A percentile compares a stretch with the other conserved stretches of the same genome.
These are phyloP conservation scores for Hoplodrina blanda DNA, from an alignment of 2,888 invertebrate species.

Conservation along the genomic window DNA sequence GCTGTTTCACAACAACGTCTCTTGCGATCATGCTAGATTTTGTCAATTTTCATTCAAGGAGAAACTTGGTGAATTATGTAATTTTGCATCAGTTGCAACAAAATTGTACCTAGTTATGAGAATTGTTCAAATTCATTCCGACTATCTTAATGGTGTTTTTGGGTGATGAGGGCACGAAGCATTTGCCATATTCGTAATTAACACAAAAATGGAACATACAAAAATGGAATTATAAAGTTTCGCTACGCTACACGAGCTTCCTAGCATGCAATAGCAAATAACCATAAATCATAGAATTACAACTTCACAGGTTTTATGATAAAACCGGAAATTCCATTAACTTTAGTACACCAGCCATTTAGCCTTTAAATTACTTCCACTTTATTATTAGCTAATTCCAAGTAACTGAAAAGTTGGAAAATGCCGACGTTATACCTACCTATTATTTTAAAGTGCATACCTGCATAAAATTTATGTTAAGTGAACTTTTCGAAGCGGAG, in stretches of 20 bases:
- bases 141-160: conserved; percentile 27
- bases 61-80: conserved; percentile 42
- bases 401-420: conserved; percentile 30
- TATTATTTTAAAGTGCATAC: conserved; percentile 49
- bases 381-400: conserved; percentile 40
- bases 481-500: conserved; percentile 40
- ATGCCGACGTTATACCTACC: conserved; percentile 20
- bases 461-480: conserved; percentile 56
- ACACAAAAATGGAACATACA: conserved; percentile 28
- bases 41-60: conserved; percentile 42
- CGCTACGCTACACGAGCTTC: conserved; percentile 45
- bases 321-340: conserved; percentile 35
- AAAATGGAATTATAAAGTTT: conserved; percentile 49
- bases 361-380: conserved; percentile 38
- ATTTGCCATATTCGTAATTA: conserved; percentile 14
- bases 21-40: conserved; percentile 52
- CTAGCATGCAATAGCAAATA: conserved; percentile 44
- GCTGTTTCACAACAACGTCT: conserved; percentile 44
- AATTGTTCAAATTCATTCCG: conserved; percentile 1
- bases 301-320: conserved; percentile 43
- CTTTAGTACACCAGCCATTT: conserved; percentile 24
- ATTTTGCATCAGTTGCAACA: conserved; percentile 30
- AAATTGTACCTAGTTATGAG: not conserved
- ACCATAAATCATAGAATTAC: conserved; percentile 37
- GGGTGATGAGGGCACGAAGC: conserved; percentile 18